Base-by-base conservation (phyloP, 1,140 invertebrate species). In the Aphelenchoides fujianensis region DNA sequence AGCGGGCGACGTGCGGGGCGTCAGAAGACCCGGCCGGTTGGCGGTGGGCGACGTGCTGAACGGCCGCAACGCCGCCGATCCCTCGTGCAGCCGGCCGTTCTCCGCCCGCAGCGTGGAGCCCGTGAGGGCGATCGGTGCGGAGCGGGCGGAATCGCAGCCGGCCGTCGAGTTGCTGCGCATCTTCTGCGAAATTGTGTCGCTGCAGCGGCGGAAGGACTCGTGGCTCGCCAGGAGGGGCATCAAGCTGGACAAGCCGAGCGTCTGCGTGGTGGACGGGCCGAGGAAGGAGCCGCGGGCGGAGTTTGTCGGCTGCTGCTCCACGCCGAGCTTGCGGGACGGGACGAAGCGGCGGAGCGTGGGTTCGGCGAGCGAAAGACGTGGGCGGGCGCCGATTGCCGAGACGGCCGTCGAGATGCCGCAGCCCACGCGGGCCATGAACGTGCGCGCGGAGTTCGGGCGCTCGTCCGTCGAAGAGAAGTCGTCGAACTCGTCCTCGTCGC, bases 301-400 rank as follows among this genome's bases (percentile, higher is more conserved):
- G 12, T 16, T 61, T n/a, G n/a, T n/a, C 59, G 59, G 31, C 36
- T 1, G 2, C 30, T 69, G 57, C 3, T 23, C n/a, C 12, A 69
- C 30, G 0, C 67, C 67, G 62, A 69, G 35, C 62, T 69, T 71
- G n/a, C 63, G 1, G 16, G 32, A 30, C 34, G 63, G 63, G 23
- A 68, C 30, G 19, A 69, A 30, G 2, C 64, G 16, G 31, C 27
- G 1, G 0, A 71, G 64, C 3, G 66, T 16, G 0, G 67, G 68
- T 30, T 69, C 61, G 3, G 61, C 68, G 16, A 68, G 30, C 2
- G 67, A 71, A 27, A 69, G 37, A 12, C 67, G 27, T 0, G 12
- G 67, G 28, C 67, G 64, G n/a, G 67, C 12, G 64, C 61, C 67
- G 34, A 69, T 69, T 1, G 31, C 61, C 16, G 63, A 12, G 71